Evolutionary conservation across 1,140 invertebrate genomes (phyloP).

Genomic region (Cyclina sinensis): DNA sequence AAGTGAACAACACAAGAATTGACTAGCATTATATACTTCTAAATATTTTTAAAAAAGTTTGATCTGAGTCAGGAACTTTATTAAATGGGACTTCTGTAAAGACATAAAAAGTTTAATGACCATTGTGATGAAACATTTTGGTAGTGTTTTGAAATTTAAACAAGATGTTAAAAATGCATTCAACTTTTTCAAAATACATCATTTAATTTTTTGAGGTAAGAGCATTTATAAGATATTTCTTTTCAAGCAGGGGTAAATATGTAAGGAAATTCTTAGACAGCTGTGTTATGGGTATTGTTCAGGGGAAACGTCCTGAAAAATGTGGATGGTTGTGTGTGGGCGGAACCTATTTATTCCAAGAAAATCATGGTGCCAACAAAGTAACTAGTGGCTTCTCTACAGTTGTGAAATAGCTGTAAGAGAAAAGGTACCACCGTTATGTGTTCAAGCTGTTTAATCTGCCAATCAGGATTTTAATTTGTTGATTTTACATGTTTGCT

Average conservation of each 20-base stretch:
- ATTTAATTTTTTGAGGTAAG: too few relatives aligned
- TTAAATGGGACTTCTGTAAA: too few relatives aligned
- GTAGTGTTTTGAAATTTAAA: too few relatives aligned
- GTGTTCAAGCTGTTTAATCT: conserved; percentile 43
- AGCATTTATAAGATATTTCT: too few relatives aligned
- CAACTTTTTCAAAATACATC: too few relatives aligned
- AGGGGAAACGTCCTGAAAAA: conserved; percentile 14
- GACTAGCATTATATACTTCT: too few relatives aligned
- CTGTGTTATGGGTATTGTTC: not conserved
- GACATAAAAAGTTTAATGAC: too few relatives aligned
- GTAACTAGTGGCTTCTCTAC: not conserved
- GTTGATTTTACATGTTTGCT: not conserved
- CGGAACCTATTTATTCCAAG: conserved; percentile 21
- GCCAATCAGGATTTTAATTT: conserved; percentile 58
- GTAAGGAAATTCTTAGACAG: not conserved
- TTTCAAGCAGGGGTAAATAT: not conserved
- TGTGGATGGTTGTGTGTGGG: conserved; percentile 45
- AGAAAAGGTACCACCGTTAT: conserved; percentile 38
- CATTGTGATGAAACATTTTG: too few relatives aligned
- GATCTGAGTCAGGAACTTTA: too few relatives aligned
- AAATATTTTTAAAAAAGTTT: too few relatives aligned
- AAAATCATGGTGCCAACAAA: not conserved
- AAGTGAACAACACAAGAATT: too few relatives aligned
- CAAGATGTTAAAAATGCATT: too few relatives aligned
- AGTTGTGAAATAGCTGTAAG: not conserved